Conservation (phyloP, 2,113 vertebrate genomes). For the Mastomys natalensis region DNA sequence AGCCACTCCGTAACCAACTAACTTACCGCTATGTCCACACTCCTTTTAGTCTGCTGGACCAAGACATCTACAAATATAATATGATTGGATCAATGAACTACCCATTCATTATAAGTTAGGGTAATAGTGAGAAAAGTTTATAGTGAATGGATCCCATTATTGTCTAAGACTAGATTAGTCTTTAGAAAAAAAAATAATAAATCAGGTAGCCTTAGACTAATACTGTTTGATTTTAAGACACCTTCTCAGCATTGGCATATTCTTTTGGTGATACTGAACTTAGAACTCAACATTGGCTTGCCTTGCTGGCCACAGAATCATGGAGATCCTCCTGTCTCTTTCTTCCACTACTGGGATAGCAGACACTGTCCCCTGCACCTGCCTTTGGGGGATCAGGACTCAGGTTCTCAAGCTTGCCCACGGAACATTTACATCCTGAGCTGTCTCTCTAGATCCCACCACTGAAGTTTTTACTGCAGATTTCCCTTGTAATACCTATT, state of each 20-base stretch:
- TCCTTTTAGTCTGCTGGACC: slow-evolving; percentile 39
- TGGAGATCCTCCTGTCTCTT: neutral
- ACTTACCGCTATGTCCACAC: neutral
- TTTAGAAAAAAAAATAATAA: slow-evolving; percentile 43
- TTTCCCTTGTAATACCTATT: neutral
- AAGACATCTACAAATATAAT: slow-evolving; percentile 44
- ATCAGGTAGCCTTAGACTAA: neutral
- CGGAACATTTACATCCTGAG: neutral
- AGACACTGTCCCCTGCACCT: neutral
- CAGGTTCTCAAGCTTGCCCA: neutral
- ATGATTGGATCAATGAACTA: slow-evolving; percentile 7
- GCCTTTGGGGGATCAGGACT: neutral
- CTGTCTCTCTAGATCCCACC: neutral
- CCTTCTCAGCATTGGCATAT: neutral
- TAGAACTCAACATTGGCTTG: neutral
- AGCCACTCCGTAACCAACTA: neutral
- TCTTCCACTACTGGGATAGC: neutral
- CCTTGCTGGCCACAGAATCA: neutral
- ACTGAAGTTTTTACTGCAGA: neutral
- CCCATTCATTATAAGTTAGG: slow-evolving; percentile 44
- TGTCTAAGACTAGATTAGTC: neutral
- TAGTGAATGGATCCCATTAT: slow-evolving; percentile 35
- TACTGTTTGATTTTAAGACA: neutral
- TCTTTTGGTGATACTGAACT: neutral
- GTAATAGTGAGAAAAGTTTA: slow-evolving; percentile 18